Base-by-base conservation (phyloP, 2,888 invertebrate genomes). In the Operophtera brumata region DNA sequence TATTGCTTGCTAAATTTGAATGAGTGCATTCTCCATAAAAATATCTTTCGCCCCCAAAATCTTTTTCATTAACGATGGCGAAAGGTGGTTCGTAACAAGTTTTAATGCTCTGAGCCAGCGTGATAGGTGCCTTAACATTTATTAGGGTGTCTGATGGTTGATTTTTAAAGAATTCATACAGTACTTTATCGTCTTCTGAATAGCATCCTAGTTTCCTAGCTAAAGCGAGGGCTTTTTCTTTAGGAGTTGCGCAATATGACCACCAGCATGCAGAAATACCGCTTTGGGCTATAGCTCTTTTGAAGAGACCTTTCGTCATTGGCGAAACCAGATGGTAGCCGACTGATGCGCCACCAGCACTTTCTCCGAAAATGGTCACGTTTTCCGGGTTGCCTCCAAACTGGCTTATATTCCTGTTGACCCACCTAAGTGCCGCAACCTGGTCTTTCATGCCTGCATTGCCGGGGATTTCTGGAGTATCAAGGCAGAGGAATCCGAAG, bases 211-310 rank as follows among this genome's bases (percentile, higher is more conserved):
- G 56, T 42, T 68, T 62, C 46, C 68, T 71, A 0, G 75, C 80
- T 10, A 80, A 53, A 6, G 67, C 62, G 9, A 77, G 43, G 0
- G 77, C 79, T 64, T 75, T 53, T 80, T 91, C 92, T 35, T 88
- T 85, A 0, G 91, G 91, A 20, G 92, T 59, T 12, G 48, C 58
- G 5, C 61, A 77, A 40, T 82, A 78, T 0, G 92, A 87, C 93
- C 93, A 93, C 0, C 90, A 85, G 67, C 89, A 87, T 13, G 92
- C 79, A 7, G 92, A 88, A 0, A 92, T 92, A 0, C 95, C 94
- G 67, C 94, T 94, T 70, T 94, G 93, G 0, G 93, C 88, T 34
- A 95, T 94, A 1, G 91, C 82, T 58, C 70, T 75, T 30, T 72
- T 73, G 39, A 83, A 83, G 1, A 84, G 68, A 0, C 77, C 80